Evolutionary conservation across 2,888 invertebrate genomes (phyloP).

Genomic region (Drosophila leonis): DNA sequence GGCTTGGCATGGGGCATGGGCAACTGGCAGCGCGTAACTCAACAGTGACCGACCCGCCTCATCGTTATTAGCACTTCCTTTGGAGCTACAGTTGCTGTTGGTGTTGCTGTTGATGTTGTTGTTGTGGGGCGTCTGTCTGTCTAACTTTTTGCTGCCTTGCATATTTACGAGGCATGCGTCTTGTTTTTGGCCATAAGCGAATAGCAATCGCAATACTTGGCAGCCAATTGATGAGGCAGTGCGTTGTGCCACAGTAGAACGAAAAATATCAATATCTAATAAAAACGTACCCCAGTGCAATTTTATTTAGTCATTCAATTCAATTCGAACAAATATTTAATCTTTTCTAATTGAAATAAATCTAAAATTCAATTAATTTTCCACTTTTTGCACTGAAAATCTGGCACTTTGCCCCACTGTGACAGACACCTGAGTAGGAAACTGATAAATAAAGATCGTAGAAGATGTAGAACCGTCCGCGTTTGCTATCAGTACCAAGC

Average conservation of each 20-base stretch:
- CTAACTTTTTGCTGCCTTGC: constrained; percentile 76
- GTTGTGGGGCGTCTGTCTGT: constrained; percentile 69
- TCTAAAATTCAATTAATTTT: too few relatives aligned
- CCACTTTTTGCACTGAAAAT: neutral
- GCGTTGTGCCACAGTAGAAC: constrained; percentile 63
- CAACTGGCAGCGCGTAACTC: constrained; percentile 65
- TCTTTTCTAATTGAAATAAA: too few relatives aligned
- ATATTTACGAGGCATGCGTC: constrained; percentile 79
- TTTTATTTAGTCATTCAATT: neutral
- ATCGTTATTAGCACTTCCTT: constrained; percentile 78
- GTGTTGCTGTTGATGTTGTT: constrained; percentile 17
- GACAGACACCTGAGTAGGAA: constrained; percentile 67
- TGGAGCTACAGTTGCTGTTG: constrained; percentile 30
- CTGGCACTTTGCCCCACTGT: constrained; percentile 50
- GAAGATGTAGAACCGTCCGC: constrained; percentile 59
- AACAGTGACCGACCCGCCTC: constrained; percentile 71
- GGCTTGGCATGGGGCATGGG: constrained; percentile 17
- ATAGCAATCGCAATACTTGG: constrained; percentile 54
- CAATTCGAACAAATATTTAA: neutral
- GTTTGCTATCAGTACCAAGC: constrained; percentile 64
- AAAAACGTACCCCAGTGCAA: neutral
- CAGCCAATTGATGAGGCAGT: constrained; percentile 71
- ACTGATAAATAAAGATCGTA: constrained; percentile 78
- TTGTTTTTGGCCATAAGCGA: constrained; percentile 59
- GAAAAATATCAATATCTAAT: neutral